Base-by-base conservation (phyloP, 2,797 vertebrate genomes). In the Oophaga sylvatica region DNA sequence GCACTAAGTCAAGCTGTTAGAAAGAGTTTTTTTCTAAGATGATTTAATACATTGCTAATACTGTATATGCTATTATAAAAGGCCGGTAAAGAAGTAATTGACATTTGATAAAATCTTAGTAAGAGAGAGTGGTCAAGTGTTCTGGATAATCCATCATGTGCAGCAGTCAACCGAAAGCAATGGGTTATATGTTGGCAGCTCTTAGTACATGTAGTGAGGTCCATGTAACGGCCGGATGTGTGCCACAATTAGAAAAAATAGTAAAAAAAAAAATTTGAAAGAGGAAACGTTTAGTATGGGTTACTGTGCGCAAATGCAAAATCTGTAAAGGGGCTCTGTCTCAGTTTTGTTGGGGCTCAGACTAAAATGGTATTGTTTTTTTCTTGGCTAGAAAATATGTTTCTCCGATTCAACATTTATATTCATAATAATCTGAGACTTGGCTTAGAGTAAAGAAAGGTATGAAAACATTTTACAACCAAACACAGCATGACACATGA, bases 401-500 rank as follows among this genome's bases (percentile, higher is more conserved):
- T 85, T 85, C 20, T 57, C 62, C 79, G 75, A 80, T 81, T 81
- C 86, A 87, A 62, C 26, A 48, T 82, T 67, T 53, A 83, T 77
- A 87, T 81, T 82, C 35, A 86, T 75, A 80, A 87, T 82, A 82
- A 75, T 53, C 19, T 65, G 53, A 83, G 77, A 67, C 80, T 87
- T 87, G 86, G 86, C 60, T 63, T 87, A 65, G 62, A 73, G n/a
- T 67, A 83, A 67, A 82, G 56, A 81, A 73, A 83, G 78, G 68
- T 82, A 87, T 87, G 80, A 73, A 88, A 85, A 88, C 84, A 84
- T 88, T 85, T 80, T 73, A 85, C 63, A 62, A 85, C 31, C 26
- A 88, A 84, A 41, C 68, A 73, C 65, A 88, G 67, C 77, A 85
- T 88, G 82, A 84, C 87, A 85, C 82, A 85, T 81, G 77, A 85